Percentiles rank a stretch among this genome's conserved stretches.
phyloP scores from a whole-genome alignment of 2,113 vertebrate species.

The Vulpes ferrilata region DNA sequence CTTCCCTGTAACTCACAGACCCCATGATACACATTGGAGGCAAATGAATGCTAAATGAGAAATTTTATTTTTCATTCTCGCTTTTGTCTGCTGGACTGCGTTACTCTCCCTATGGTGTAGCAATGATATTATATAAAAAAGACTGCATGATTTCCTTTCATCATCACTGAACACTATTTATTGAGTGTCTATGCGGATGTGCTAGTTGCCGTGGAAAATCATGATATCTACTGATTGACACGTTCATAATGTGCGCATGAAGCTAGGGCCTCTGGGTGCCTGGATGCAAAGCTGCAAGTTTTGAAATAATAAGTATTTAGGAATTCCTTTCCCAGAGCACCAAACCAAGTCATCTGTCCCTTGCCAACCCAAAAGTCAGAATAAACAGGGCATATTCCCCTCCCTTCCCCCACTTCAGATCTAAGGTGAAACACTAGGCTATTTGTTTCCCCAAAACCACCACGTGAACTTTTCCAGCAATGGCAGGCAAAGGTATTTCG shows the following conservation, averaged over 20 bases:
- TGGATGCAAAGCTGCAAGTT: constrained; percentile 6
- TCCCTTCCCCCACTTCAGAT: constrained; percentile 28
- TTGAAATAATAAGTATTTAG: constrained; percentile 34
- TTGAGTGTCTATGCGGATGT: not conserved
- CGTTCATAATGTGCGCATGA: not conserved
- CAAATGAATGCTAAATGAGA: constrained; percentile 60
- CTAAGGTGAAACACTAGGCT: constrained; percentile 36
- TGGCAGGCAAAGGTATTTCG: constrained; percentile 40
- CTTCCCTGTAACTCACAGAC: not conserved
- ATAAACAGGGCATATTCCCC: not conserved
- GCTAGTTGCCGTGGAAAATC: not conserved
- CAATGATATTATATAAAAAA: not conserved
- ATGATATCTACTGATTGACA: constrained; percentile 10
- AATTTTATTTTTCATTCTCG: constrained; percentile 61
- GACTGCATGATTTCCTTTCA: constrained; percentile 31
- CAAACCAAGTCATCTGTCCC: not conserved
- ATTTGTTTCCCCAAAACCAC: constrained; percentile 70
- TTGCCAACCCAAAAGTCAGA: not conserved
- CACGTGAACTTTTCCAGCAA: constrained; percentile 37
- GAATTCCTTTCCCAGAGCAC: constrained; percentile 7
- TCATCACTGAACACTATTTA: not conserved
- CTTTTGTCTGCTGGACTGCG: constrained; percentile 17
- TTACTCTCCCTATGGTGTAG: not conserved
- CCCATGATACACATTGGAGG: not conserved
- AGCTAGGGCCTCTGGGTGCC: not conserved